Percentiles rank a stretch among this genome's conserved stretches.
Conservation (phyloP, 2,113 vertebrate genomes). For the Bungarus multicinctus region DNA sequence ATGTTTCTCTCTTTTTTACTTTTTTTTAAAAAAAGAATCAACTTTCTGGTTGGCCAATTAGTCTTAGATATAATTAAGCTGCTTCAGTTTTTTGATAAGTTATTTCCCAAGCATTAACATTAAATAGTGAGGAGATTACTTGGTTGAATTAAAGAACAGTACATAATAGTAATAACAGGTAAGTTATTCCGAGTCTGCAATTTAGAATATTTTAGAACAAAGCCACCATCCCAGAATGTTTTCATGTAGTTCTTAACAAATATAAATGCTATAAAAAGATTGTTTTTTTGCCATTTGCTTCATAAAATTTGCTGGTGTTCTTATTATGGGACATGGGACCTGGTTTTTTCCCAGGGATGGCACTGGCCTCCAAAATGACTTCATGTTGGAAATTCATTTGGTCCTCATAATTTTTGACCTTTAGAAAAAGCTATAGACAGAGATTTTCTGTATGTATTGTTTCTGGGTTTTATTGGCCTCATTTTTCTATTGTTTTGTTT, state of each 20-base stretch:
- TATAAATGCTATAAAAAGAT: too few relatives aligned
- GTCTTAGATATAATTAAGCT: neutral
- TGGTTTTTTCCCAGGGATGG: neutral
- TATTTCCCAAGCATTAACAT: neutral
- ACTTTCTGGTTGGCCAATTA: neutral
- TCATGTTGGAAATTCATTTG: neutral
- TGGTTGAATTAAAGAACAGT: neutral
- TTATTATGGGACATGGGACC: neutral
- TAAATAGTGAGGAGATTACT: neutral
- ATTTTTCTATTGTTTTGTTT: neutral
- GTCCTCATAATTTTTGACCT: neutral
- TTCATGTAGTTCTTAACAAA: neutral
- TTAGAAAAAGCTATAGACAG: neutral
- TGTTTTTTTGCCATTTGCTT: too few relatives aligned
- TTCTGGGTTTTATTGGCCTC: neutral
- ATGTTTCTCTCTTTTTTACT: neutral
- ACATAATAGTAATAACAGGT: neutral
- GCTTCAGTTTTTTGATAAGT: neutral
- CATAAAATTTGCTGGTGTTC: too few relatives aligned
- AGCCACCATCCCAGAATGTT: neutral
- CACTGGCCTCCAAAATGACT: neutral
- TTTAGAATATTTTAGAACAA: neutral
- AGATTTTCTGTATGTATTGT: neutral
- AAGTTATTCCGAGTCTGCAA: neutral
- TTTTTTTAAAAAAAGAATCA: neutral